Conservation (phyloP, 2,113 vertebrate species). For the Sterrhoptilus dennistouni region DNA sequence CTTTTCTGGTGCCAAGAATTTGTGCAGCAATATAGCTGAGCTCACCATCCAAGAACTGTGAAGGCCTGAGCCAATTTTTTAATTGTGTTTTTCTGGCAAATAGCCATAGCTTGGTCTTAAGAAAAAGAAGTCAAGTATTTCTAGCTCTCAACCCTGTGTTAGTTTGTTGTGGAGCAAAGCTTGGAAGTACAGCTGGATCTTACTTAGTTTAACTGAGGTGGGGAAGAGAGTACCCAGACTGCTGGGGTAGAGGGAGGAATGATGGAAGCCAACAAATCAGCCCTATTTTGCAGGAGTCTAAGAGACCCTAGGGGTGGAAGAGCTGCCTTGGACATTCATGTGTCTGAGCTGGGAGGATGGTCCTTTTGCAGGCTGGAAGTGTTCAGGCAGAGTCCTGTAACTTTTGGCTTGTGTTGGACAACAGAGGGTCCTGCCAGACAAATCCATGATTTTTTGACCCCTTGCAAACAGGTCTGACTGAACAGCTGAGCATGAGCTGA, state of each 20-base stretch:
- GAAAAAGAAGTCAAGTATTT: not conserved
- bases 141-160: not conserved
- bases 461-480: not conserved
- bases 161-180: not conserved
- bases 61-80: not conserved
- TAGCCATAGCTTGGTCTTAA: not conserved
- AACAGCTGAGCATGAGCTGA: not conserved
- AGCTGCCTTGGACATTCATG: not conserved
- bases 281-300: not conserved
- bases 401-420: not conserved
- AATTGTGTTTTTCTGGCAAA: conserved; percentile 52
- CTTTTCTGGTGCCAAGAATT: conserved; percentile 35
- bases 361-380: not conserved
- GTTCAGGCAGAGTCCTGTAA: not conserved
- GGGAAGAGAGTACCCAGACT: not conserved
- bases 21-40: not conserved
- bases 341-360: not conserved
- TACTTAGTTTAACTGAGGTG: not conserved
- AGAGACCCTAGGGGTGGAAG: not conserved
- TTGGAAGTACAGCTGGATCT: not conserved
- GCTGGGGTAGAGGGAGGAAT: not conserved
- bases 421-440: not conserved
- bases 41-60: not conserved
- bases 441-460: not conserved
- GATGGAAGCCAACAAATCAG: not conserved